Percentiles rank a stretch among this genome's conserved stretches.
Conservation (phyloP, 2,113 vertebrate genomes). For the Megaptera novaeangliae region DNA sequence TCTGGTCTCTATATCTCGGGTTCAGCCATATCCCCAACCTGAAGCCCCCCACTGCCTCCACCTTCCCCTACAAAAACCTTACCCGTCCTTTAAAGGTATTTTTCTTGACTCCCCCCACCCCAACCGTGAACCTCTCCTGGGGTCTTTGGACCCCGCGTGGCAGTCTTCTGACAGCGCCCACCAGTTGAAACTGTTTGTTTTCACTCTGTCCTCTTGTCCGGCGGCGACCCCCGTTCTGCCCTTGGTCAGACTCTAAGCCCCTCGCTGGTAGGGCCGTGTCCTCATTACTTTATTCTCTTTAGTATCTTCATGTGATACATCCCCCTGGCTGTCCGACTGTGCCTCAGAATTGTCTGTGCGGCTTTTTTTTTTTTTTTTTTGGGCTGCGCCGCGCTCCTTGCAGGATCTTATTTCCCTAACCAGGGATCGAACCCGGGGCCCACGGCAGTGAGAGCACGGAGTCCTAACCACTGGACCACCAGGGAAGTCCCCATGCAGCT, state of each 20-base stretch:
- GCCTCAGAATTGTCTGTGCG: neutral
- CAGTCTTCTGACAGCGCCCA: neutral
- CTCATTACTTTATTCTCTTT: neutral
- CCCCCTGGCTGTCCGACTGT: no score
- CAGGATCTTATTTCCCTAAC: no score
- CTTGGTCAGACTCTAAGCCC: no score
- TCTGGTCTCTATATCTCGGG: neutral
- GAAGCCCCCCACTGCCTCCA: neutral
- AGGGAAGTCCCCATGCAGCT: neutral
- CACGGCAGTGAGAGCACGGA: no score
- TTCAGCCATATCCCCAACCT: neutral
- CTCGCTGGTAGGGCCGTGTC: neutral
- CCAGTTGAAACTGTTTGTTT: neutral
- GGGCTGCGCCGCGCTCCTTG: fast-evolving
- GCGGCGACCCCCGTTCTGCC: no score
- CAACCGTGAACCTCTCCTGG: neutral
- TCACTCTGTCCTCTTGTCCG: neutral
- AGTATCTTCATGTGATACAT: fast-evolving
- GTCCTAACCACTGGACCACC: no score
- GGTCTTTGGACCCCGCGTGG: neutral
- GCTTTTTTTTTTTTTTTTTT: no score
- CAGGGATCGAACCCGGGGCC: no score
- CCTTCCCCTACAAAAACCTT: neutral
- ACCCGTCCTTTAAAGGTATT: neutral
- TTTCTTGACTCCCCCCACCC: neutral